Conservation (phyloP, 2,888 invertebrate genomes). For the Nyleta sp. region DNA sequence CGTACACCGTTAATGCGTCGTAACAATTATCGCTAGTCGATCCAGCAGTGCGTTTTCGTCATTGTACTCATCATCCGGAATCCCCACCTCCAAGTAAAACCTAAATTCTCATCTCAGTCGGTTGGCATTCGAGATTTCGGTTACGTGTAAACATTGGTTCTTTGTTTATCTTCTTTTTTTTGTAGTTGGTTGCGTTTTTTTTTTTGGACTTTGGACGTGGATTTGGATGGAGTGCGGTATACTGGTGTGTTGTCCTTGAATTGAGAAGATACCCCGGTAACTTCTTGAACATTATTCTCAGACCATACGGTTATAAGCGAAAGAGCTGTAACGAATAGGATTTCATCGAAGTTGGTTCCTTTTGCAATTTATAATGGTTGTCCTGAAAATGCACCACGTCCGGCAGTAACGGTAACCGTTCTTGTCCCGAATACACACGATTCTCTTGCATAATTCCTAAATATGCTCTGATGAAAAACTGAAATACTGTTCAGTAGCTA, state of each 20-base stretch:
- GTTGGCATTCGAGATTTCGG: constrained; percentile 29
- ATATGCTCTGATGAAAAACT: no score
- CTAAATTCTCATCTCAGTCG: constrained; percentile 29
- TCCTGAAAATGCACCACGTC: no score
- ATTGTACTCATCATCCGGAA: constrained; percentile 47
- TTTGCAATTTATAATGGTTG: no score
- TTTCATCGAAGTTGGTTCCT: no score
- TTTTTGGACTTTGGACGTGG: constrained; percentile 81
- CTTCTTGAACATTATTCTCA: neutral
- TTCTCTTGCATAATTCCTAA: no score
- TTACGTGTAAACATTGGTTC: constrained; percentile 30
- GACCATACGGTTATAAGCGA: no score
- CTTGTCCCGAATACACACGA: no score
- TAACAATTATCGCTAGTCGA: constrained; percentile 60
- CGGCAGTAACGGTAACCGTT: no score
- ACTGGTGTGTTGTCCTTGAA: constrained; percentile 71
- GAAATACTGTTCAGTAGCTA: neutral
- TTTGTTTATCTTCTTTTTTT: constrained; percentile 24
- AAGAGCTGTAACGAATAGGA: no score
- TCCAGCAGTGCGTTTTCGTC: constrained; percentile 50
- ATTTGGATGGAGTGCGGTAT: constrained; percentile 82
- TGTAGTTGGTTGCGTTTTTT: constrained; percentile 72
- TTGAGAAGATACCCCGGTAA: constrained; percentile 40
- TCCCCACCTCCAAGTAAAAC: constrained; percentile 34
- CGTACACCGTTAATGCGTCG: no score